Base-by-base conservation (phyloP, 2,797 vertebrate species). In the Tinamus major region DNA sequence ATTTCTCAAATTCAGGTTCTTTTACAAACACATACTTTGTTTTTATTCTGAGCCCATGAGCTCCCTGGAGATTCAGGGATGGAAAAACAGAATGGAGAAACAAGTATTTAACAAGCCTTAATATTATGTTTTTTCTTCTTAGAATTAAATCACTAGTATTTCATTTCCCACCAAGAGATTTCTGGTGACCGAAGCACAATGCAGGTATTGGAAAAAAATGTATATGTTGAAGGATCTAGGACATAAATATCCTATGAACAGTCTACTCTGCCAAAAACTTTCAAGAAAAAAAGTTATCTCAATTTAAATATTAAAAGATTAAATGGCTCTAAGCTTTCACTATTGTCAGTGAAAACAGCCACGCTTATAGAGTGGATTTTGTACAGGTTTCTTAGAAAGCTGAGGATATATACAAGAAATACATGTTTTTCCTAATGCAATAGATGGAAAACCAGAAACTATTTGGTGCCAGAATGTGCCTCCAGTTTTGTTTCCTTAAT, bases 1-100 rank as follows among this genome's bases (percentile, higher is more conserved):
- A 4, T 10, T 86, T 81, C 44, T 48, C 39, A 42, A 55, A 58
- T 3, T 39, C 14, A 17, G 1, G 5, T 29, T 63, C 5, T 39
- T 61, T 76, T 62, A 14, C 12, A 72, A 85, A 44, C 1, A 49
- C 0, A 0, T 61, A 49, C 0, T 0, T 64, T 75, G 67, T 17
- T 75, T 55, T 61, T 51, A 26, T 65, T 70, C 13, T n/a, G 4
- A 33, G 1, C 9, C 70, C 46, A 56, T 64, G 24, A 53, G 33
- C 13, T 53, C 27, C 31, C 24, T 35, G 13, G 16, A 56, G 6
- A 48, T 85, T 79, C 5, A 20, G 1, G 68, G 10, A 23, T n/a
- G 8, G 62, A 78, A 91, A 23, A 4, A 46, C 4, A 16, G 2
- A 55, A n/a, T 1, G 8, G 2, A 5, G 6, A 78, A 85, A 23